Percentiles rank a stretch among this genome's conserved stretches.
Evolutionary conservation across 2,797 vertebrate genomes (phyloP).

Genomic region (Darevskia mixta): DNA sequence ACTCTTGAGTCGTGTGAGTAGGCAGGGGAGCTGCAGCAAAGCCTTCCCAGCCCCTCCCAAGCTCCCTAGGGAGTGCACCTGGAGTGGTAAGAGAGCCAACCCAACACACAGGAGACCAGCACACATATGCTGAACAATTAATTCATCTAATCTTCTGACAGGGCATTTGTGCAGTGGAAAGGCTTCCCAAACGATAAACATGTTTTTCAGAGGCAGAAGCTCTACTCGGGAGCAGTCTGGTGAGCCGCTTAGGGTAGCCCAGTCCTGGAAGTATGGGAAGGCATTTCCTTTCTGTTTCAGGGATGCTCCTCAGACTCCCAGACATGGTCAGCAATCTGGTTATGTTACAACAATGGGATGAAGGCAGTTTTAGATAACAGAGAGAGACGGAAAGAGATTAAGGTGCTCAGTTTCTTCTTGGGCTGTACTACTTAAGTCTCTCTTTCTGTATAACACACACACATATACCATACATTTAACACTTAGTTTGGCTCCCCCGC

Average conservation of each 20-base stretch:
- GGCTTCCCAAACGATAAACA: conserved; percentile 31
- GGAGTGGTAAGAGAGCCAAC: conserved; percentile 34
- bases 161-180: conserved; percentile 12
- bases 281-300: neutral
- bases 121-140: conserved; percentile 27
- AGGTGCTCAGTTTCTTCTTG: neutral
- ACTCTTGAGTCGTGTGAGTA: neutral
- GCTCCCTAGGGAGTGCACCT: conserved; percentile 18
- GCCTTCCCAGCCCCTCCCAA: neutral
- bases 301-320: neutral
- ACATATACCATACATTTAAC: too few species aligned
- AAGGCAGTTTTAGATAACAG: neutral
- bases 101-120: conserved; percentile 21
- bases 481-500: too few species aligned
- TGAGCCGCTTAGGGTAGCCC: neutral
- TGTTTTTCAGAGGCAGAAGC: conserved; percentile 11
- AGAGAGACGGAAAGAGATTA: neutral
- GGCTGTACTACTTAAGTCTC: neutral
- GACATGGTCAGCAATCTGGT: neutral
- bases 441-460: too few species aligned
- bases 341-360: neutral
- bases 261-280: neutral
- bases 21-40: conserved; percentile 2
- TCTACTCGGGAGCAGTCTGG: conserved; percentile 14
- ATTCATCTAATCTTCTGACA: conserved; percentile 46